Evolutionary conservation across 92 coral and sea anemone genomes (phyloP).

Genomic region (Siderastrea radians): DNA sequence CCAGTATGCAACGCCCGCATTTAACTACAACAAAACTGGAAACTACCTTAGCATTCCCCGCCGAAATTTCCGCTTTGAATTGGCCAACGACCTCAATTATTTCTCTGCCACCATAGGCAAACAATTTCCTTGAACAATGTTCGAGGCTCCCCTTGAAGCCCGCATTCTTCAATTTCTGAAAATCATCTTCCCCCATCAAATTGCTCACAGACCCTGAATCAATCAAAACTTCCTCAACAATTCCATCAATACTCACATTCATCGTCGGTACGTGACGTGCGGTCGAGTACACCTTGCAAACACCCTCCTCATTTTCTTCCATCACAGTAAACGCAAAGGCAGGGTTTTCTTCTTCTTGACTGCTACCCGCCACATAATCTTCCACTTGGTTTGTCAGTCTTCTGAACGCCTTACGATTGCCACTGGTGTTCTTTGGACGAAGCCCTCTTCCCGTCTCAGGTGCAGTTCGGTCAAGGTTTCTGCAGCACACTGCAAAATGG

Average conservation of each 20-base stretch:
- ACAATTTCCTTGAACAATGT: slow-evolving; percentile 49
- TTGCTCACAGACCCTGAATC: slow-evolving; percentile 80
- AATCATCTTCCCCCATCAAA: slow-evolving; percentile 62
- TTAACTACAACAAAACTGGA: slow-evolving; percentile 54
- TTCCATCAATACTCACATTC: slow-evolving; percentile 62
- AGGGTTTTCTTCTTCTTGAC: not conserved
- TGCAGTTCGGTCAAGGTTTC: too few relatives aligned
- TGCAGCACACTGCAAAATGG: too few relatives aligned
- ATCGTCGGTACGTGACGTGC: slow-evolving; percentile 36
- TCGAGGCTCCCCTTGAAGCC: slow-evolving; percentile 57
- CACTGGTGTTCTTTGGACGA: not conserved
- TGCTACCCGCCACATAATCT: not conserved
- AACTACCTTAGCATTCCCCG: not conserved
- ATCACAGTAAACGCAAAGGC: slow-evolving; percentile 5
- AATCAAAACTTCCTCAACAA: slow-evolving; percentile 47
- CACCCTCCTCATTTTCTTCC: not conserved
- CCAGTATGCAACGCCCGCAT: slow-evolving; percentile 70
- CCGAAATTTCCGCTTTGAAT: slow-evolving; percentile 13
- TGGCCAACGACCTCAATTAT: slow-evolving; percentile 29
- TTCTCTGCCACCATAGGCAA: slow-evolving; percentile 61
- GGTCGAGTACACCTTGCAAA: slow-evolving; percentile 7
- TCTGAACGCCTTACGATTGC: too few relatives aligned
- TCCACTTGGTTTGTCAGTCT: slow-evolving; percentile 1
- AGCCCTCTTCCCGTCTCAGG: not conserved
- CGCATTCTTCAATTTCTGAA: slow-evolving; percentile 33